These are phyloP conservation scores for Cacoxenus indagator DNA, from an alignment of 2,888 invertebrate species.

Conservation along the genomic window DNA sequence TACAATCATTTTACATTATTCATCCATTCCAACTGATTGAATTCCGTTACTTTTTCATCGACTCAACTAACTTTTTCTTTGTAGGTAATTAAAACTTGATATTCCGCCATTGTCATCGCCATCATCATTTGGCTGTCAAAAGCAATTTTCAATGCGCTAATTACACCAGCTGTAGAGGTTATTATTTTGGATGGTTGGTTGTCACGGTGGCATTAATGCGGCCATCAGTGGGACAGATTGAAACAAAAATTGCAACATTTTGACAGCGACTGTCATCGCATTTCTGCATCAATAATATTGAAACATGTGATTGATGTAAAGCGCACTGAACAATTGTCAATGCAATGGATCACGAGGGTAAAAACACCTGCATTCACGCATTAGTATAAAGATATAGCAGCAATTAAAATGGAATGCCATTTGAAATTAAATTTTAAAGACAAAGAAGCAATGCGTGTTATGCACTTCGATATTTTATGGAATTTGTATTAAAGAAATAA, in stretches of 20 bases:
- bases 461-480: background rate
- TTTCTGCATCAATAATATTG: background rate
- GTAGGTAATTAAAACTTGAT: slow-evolving; percentile 55
- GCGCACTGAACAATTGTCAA: slow-evolving; percentile 26
- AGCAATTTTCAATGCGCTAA: slow-evolving; percentile 52
- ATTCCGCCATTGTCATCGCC: slow-evolving; percentile 48
- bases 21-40: too few species aligned
- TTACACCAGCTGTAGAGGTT: slow-evolving; percentile 34
- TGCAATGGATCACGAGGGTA: background rate
- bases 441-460: background rate
- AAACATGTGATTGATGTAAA: slow-evolving; percentile 4
- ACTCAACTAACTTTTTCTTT: too few species aligned
- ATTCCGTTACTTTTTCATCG: too few species aligned
- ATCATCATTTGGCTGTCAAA: slow-evolving; percentile 58
- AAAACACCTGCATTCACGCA: too few species aligned
- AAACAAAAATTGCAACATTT: slow-evolving; percentile 17
- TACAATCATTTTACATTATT: background rate
- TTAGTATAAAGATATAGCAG: background rate
- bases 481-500: background rate
- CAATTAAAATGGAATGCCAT: background rate
- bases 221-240: slow-evolving; percentile 22
- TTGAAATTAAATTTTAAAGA: background rate
- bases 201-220: slow-evolving; percentile 12
- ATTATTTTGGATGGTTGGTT: background rate
- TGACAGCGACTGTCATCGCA: slow-evolving; percentile 30